Conservation (phyloP, 2,113 vertebrate genomes). For the Periophthalmodon schlosseri region DNA sequence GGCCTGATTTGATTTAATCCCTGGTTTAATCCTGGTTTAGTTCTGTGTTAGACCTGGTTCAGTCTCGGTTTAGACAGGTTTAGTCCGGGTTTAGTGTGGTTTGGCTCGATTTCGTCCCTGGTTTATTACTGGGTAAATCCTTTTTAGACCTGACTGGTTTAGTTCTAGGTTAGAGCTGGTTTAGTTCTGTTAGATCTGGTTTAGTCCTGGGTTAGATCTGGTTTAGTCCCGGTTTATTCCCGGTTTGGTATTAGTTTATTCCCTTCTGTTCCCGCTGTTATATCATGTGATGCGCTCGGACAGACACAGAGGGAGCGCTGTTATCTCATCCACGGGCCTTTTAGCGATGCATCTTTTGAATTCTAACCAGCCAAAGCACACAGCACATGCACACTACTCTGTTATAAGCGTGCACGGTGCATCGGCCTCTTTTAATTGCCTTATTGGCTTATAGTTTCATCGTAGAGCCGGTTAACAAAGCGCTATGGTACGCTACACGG, state of each 20-base stretch:
- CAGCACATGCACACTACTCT: background rate
- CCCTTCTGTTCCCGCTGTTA: background rate
- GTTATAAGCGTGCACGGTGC: no score
- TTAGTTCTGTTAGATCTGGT: background rate
- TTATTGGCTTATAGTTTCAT: background rate
- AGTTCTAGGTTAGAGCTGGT: background rate
- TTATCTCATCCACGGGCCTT: slow-evolving; percentile 32
- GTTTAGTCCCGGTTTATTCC: background rate
- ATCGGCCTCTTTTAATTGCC: background rate
- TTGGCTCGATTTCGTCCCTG: background rate
- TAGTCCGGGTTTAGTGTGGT: background rate
- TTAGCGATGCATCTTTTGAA: background rate
- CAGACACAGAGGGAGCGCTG: slow-evolving; percentile 25
- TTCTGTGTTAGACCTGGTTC: background rate
- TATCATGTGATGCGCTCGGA: background rate
- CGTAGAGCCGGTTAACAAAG: slow-evolving; percentile 1
- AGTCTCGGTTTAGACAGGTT: background rate
- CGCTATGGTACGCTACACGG: slow-evolving; percentile 38
- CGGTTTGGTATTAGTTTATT: background rate
- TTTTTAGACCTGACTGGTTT: no score
- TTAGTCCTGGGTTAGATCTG: background rate
- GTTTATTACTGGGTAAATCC: background rate
- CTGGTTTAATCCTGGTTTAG: no score
- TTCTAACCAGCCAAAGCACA: background rate
- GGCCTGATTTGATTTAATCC: no score